Conservation (phyloP, 2,113 vertebrate species). For the Pluvialis apricaria region DNA sequence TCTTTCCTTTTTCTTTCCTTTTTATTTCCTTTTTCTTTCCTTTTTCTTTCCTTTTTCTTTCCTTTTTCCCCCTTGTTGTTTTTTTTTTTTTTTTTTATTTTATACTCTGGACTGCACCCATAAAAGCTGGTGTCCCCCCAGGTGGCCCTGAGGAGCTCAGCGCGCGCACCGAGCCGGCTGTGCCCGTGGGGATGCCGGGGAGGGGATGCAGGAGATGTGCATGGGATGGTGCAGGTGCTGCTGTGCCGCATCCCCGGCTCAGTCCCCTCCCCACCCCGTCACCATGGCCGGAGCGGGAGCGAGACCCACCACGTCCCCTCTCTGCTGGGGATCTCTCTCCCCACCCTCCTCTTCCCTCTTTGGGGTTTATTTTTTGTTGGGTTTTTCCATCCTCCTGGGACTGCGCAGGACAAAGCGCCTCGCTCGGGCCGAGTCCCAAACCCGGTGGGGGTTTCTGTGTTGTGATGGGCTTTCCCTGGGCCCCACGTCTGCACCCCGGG, state of each 20-base stretch:
- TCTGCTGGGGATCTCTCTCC: not conserved
- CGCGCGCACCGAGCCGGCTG: not conserved
- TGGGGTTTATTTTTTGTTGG: not conserved
- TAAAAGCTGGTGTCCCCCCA: not conserved
- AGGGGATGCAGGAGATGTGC: not conserved
- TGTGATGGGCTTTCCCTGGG: not conserved
- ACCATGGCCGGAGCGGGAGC: not conserved
- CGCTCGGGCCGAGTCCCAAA: not conserved
- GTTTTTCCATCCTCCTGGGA: not conserved
- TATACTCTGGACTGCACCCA: not conserved
- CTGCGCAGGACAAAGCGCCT: not conserved
- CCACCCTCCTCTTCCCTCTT: not conserved
- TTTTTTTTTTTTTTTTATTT: not conserved
- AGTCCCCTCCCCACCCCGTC: not conserved
- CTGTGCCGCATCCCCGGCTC: not conserved
- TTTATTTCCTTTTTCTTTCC: no score
- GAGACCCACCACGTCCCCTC: not conserved
- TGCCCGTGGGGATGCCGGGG: not conserved
- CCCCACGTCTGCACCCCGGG: fast-evolving
- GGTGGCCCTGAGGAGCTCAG: not conserved
- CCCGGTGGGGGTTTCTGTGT: not conserved
- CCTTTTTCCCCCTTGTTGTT: no score
- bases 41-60: no score
- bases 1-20: no score
- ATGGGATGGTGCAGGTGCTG: not conserved